These are phyloP conservation scores for Bryconaethiops microstoma DNA, from an alignment of 2,797 vertebrate genomes.

Conservation along the genomic window DNA sequence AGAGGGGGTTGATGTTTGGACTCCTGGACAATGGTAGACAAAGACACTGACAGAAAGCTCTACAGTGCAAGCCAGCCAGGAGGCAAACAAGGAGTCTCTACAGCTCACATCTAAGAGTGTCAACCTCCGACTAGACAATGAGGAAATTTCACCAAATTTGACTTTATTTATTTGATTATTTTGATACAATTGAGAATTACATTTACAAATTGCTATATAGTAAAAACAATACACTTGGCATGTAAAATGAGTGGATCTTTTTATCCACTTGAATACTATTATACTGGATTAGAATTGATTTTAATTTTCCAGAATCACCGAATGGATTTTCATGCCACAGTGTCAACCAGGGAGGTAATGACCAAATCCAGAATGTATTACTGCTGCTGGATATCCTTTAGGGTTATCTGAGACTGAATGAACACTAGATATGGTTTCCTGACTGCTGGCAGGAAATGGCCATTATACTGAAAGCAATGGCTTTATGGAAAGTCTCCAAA, in stretches of 20 bases:
- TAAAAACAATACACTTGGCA: not conserved
- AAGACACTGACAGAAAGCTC: slow-evolving; percentile 51
- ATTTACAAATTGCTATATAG: not conserved
- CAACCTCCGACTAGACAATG: slow-evolving; percentile 6
- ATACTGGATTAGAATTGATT: not conserved
- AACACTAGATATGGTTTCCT: slow-evolving; percentile 6
- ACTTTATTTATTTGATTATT: not conserved
- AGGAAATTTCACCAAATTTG: not conserved
- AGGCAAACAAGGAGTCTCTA: slow-evolving; percentile 36
- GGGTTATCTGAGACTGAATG: slow-evolving; percentile 9
- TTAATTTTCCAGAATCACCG: not conserved
- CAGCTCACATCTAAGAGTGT: slow-evolving; percentile 30
- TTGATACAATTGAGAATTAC: not conserved
- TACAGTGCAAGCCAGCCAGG: slow-evolving; percentile 10
- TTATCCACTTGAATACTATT: too few relatives aligned
- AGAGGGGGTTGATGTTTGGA: slow-evolving; percentile 37
- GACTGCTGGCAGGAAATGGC: slow-evolving; percentile 18
- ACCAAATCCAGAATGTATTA: slow-evolving; percentile 37
- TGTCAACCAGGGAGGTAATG: slow-evolving; percentile 40
- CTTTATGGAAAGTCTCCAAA: slow-evolving; percentile 3
- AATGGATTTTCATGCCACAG: not conserved
- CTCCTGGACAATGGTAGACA: slow-evolving; percentile 54
- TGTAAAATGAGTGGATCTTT: not conserved
- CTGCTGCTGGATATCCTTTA: slow-evolving; percentile 45
- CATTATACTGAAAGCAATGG: slow-evolving; percentile 30